Percentiles rank a stretch among this genome's conserved stretches.
Evolutionary conservation across 1,140 invertebrate species (phyloP).

Genomic region (Cepaea nemoralis): DNA sequence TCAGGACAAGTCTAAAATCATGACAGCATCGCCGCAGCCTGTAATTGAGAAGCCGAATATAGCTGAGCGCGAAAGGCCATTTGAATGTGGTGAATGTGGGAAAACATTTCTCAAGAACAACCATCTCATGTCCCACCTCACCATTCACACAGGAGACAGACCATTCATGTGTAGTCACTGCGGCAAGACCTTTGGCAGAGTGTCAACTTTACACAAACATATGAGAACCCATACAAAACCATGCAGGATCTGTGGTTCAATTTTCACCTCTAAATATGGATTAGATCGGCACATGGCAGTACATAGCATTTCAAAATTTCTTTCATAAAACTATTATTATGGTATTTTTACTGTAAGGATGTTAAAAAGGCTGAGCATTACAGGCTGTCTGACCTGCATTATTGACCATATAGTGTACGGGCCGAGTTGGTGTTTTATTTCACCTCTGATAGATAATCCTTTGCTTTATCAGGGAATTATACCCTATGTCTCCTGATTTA

Average conservation of each 20-base stretch:
- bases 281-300: conserved; percentile 19
- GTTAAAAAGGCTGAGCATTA: too few species aligned
- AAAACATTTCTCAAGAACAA: conserved; percentile 21
- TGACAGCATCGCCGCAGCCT: background rate
- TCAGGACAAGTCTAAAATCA: background rate
- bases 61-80: background rate
- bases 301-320: background rate
- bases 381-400: too few species aligned
- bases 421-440: too few species aligned
- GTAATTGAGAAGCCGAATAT: background rate
- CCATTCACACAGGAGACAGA: background rate
- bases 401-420: too few species aligned
- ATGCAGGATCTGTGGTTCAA: conserved; percentile 16
- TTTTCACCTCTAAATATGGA: conserved; percentile 1
- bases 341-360: too few species aligned
- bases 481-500: too few species aligned
- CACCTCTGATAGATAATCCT: too few species aligned
- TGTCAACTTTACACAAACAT: conserved; percentile 8
- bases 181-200: conserved; percentile 6
- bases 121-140: conserved; percentile 21
- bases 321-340: too few species aligned
- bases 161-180: conserved; percentile 8
- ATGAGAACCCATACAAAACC: conserved; percentile 28
- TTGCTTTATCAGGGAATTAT: too few species aligned
- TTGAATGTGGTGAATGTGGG: conserved; percentile 30